Conservation (phyloP, 1,140 invertebrate species). For the Eurosta solidaginis region DNA sequence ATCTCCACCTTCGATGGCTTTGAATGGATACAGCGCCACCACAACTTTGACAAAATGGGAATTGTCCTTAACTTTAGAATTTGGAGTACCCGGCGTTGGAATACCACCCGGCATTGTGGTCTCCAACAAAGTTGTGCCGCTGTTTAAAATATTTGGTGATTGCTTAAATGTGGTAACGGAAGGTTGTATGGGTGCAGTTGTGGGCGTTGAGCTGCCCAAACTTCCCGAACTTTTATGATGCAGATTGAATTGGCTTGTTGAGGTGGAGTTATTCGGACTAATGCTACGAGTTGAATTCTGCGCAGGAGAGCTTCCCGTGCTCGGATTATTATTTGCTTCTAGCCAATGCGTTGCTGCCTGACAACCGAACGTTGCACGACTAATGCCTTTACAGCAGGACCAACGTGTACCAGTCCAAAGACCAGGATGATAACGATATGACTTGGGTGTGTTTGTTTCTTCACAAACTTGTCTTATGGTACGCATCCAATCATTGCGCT, state of each 20-base stretch:
- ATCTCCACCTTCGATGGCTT: conserved; percentile 86
- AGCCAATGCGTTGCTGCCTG: conserved; percentile 70
- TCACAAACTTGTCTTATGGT: conserved; percentile 75
- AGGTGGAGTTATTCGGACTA: conserved; percentile 59
- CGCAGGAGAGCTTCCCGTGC: conserved; percentile 59
- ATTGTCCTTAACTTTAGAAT: conserved; percentile 76
- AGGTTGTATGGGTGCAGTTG: conserved; percentile 49
- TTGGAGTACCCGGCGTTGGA: conserved; percentile 73
- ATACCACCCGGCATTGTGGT: conserved; percentile 75
- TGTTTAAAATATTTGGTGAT: conserved; percentile 55
- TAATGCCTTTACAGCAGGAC: conserved; percentile 73
- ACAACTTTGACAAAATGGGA: conserved; percentile 73
- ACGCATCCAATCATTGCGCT: conserved; percentile 77
- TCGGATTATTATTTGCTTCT: conserved; percentile 60
- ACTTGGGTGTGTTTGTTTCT: conserved; percentile 66
- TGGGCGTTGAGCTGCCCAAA: conserved; percentile 57
- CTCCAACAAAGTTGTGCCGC: conserved; percentile 53
- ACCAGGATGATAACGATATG: conserved; percentile 71
- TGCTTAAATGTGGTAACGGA: conserved; percentile 58
- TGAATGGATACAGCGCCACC: conserved; percentile 87
- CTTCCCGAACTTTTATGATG: conserved; percentile 59
- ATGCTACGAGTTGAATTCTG: conserved; percentile 60
- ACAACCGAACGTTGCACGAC: conserved; percentile 70
- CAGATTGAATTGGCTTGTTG: conserved; percentile 57
- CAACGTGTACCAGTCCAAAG: conserved; percentile 76